These are phyloP conservation scores for Anagyrus pseudococci DNA, from an alignment of 2,888 invertebrate genomes.

Conservation along the genomic window DNA sequence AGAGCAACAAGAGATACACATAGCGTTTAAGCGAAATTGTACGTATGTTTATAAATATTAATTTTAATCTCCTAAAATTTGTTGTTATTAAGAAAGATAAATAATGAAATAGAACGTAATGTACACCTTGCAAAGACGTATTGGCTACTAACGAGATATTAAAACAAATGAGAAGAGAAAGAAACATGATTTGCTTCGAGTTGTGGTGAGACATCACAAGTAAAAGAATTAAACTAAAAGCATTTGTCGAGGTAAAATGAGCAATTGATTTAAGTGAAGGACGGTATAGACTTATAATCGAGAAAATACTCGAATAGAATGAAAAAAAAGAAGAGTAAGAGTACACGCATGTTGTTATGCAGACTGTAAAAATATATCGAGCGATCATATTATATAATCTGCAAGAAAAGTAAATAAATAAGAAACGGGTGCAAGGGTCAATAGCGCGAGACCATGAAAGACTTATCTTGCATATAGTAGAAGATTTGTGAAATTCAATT, in stretches of 20 bases:
- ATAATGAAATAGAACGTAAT: conserved; percentile 7
- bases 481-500: conserved; percentile 4
- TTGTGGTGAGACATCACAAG: conserved; percentile 24
- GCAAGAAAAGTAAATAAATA: not conserved
- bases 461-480: conserved; percentile 11
- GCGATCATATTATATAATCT: conserved; percentile 15
- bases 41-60: conserved; percentile 26
- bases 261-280: conserved; percentile 21
- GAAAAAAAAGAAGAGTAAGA: conserved; percentile 11
- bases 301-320: conserved; percentile 9
- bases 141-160: conserved; percentile 1
- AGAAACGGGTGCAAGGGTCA: not conserved
- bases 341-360: conserved; percentile 14
- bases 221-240: conserved; percentile 16
- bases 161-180: not conserved
- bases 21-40: conserved; percentile 29
- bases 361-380: conserved; percentile 27
- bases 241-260: conserved; percentile 14
- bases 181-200: conserved; percentile 18
- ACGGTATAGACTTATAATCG: conserved; percentile 17
- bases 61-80: conserved; percentile 9
- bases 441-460: not conserved
- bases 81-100: conserved; percentile 16
- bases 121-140: conserved; percentile 2
- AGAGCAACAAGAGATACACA: conserved; percentile 5